These are phyloP conservation scores for Ametastegia equiseti DNA, from an alignment of 2,888 invertebrate genomes.

Conservation along the genomic window DNA sequence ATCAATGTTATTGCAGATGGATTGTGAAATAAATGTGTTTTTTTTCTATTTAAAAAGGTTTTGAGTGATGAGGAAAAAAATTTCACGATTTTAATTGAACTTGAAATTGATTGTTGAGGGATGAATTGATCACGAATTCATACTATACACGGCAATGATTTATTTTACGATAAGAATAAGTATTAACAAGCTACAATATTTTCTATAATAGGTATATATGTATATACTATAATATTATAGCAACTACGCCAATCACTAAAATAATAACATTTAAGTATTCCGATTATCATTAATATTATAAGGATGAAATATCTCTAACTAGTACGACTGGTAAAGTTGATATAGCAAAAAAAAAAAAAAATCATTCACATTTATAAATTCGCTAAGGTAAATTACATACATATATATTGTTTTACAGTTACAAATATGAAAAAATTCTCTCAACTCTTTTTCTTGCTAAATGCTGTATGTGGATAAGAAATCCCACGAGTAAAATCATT, in stretches of 20 bases:
- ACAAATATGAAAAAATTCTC: constrained; percentile 22
- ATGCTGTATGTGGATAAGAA: background rate
- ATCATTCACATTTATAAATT: background rate
- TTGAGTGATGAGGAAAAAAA: too few species aligned
- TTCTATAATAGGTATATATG: constrained; percentile 17
- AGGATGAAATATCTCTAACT: constrained; percentile 12
- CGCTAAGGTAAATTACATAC: constrained; percentile 8
- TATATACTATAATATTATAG: constrained; percentile 26
- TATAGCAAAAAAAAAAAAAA: background rate
- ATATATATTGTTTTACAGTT: constrained; percentile 5
- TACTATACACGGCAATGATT: constrained; percentile 26
- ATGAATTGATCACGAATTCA: constrained; percentile 17
- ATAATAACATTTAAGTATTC: constrained; percentile 20
- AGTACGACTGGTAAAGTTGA: background rate
- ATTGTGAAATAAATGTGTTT: constrained; percentile 71
- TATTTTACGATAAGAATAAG: constrained; percentile 32
- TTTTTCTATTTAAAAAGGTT: constrained; percentile 59
- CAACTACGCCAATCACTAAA: constrained; percentile 16
- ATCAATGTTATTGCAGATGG: constrained; percentile 67
- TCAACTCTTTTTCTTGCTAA: background rate
- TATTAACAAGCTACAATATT: constrained; percentile 26
- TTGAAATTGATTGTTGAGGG: background rate
- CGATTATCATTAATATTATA: constrained; percentile 14
- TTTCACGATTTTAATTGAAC: too few species aligned
- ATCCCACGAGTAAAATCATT: background rate